Percentiles rank a stretch among this genome's conserved stretches.
phyloP scores from a whole-genome alignment of 2,797 vertebrate species.

The Ceryle rudis region DNA sequence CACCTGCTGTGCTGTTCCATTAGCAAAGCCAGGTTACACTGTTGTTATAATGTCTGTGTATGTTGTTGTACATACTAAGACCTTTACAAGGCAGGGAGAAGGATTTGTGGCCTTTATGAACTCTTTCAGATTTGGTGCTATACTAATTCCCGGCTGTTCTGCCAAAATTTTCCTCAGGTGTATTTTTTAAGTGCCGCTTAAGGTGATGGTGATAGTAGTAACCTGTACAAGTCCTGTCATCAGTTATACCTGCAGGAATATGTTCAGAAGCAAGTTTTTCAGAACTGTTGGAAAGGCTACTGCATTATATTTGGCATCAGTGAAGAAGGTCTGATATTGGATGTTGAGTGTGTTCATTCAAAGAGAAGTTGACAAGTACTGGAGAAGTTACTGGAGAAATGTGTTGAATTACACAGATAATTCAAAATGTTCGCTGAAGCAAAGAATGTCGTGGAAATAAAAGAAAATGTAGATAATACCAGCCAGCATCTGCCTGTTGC shows the following conservation, averaged over 20 bases:
- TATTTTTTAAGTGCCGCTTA: accelerated
- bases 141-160: neutral
- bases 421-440: neutral
- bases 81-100: neutral
- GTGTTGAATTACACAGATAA: neutral
- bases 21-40: neutral
- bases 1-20: neutral
- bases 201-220: neutral
- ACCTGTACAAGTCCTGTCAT: neutral
- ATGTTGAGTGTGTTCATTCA: neutral
- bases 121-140: neutral
- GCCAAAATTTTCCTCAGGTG: neutral
- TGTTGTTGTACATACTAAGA: neutral
- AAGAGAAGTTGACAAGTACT: neutral
- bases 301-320: neutral
- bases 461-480: neutral
- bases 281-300: neutral
- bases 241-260: neutral
- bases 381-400: neutral
- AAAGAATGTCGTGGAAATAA: neutral
- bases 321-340: neutral
- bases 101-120: neutral
- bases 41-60: neutral
- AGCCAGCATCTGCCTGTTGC: neutral
- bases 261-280: neutral